Base-by-base conservation (phyloP, 2,113 vertebrate genomes). In the Oreotrochilus melanogaster region DNA sequence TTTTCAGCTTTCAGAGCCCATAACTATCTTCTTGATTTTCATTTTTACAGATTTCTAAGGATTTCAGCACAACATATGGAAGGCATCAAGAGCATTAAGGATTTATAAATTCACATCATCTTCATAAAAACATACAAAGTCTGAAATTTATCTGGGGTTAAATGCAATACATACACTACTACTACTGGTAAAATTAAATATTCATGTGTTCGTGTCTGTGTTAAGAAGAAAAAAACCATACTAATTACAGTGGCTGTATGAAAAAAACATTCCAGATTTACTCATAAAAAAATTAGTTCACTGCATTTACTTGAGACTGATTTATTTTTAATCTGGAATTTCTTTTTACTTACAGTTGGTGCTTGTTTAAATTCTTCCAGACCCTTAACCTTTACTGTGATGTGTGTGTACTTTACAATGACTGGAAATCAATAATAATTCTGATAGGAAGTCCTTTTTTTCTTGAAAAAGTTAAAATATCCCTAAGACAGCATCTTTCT, bases 11-110 rank as follows among this genome's bases (percentile, higher is more conserved):
- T 92, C 33, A 9, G 78, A 96, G 86, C 71, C 82, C 69, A 61
- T 60, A 95, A 92, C 76, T 89, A 88, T 95, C 87, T 87, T 95
- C 79, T 88, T 84, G 93, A 86, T 74, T 96, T 91, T 95, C 69
- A 93, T 79, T 95, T 97, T 96, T 95, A 91, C 93, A 97, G 87
- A 97, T 97, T 97, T 87, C 86, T 78, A 72, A 89, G 93, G 94
- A 97, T 96, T 97, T 97, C 65, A 92, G 79, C 58, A 86, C 14
- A 90, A 69, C 96, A 94, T 96, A 97, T 92, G 97, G 92, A 65
- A 74, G 30, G 78, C 48, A 93, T 96, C 95, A 98, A 75, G 67
- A 78, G 76, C 57, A 92, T 93, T 89, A 95, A 92, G 73, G 91
- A 93, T 95, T 97, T 96, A 97, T 84, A 92, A 81, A 95, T 94